These are phyloP conservation scores for Falco rusticolus DNA, from an alignment of 2,797 vertebrate species.

Conservation along the genomic window DNA sequence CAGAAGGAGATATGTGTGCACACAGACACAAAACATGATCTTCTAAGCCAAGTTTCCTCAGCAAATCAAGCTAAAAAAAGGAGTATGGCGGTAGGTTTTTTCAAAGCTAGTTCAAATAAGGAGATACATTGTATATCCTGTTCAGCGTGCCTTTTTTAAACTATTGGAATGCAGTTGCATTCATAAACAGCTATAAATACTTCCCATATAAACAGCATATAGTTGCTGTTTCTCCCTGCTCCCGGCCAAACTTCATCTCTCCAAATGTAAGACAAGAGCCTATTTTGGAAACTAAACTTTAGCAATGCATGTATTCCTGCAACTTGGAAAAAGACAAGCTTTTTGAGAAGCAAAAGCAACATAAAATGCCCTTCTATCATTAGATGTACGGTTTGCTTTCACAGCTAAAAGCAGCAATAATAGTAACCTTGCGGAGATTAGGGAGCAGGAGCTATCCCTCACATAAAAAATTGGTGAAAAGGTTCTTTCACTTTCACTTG, in stretches of 20 bases:
- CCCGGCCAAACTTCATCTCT: constrained; percentile 27
- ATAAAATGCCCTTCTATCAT: neutral
- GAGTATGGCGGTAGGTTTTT: neutral
- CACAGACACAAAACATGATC: neutral
- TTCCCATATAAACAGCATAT: constrained; percentile 44
- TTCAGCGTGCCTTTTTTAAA: constrained; percentile 28
- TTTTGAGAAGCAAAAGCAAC: neutral
- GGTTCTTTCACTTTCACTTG: neutral
- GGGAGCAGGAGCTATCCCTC: neutral
- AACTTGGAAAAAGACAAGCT: neutral
- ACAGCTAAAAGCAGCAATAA: neutral
- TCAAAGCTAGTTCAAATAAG: constrained; percentile 52
- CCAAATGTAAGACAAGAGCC: constrained; percentile 13
- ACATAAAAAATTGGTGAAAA: neutral
- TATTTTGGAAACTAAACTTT: constrained; percentile 57
- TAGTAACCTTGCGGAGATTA: neutral
- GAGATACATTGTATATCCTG: constrained; percentile 30
- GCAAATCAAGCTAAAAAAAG: constrained; percentile 32
- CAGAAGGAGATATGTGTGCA: neutral
- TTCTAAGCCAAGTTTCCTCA: constrained; percentile 22
- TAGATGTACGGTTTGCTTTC: neutral
- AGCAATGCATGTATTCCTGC: neutral
- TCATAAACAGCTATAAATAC: constrained; percentile 65
- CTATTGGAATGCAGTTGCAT: constrained; percentile 28
- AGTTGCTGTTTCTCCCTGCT: neutral